Evolutionary conservation across 1,140 invertebrate species (phyloP).

Genomic region (Brachionus paranguensis): DNA sequence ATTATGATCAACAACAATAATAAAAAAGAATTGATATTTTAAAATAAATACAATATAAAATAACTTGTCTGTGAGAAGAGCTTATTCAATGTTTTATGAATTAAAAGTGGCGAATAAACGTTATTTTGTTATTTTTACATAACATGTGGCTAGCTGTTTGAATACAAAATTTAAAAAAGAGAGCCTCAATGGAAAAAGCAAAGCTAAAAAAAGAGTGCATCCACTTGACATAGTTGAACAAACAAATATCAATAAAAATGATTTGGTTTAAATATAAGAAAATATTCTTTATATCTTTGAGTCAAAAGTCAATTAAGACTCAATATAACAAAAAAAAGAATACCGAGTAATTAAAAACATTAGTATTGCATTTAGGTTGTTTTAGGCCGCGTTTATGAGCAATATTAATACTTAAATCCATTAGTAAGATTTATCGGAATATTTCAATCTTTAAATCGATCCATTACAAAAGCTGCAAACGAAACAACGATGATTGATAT

Average conservation of each 20-base stretch:
- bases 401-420: constrained; percentile 11
- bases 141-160: neutral
- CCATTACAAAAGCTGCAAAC: neutral
- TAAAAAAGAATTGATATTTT: too few relatives aligned
- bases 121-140: too few relatives aligned
- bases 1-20: too few relatives aligned
- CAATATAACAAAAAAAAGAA: neutral
- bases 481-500: constrained; percentile 26
- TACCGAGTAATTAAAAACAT: constrained; percentile 7
- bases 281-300: constrained; percentile 20
- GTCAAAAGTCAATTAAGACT: constrained; percentile 32
- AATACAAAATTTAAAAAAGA: neutral
- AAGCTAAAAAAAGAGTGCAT: neutral
- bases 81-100: too few relatives aligned
- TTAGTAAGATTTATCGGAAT: constrained; percentile 16
- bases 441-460: constrained; percentile 28
- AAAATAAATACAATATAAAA: too few relatives aligned
- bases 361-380: neutral
- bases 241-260: neutral
- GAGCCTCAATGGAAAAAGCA: neutral
- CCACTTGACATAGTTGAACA: neutral
- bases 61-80: too few relatives aligned
- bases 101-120: too few relatives aligned
- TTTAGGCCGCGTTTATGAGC: neutral
- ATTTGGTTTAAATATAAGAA: neutral